Evolutionary conservation across 2,113 vertebrate species (phyloP).

Genomic region (Osmerus eperlanus): DNA sequence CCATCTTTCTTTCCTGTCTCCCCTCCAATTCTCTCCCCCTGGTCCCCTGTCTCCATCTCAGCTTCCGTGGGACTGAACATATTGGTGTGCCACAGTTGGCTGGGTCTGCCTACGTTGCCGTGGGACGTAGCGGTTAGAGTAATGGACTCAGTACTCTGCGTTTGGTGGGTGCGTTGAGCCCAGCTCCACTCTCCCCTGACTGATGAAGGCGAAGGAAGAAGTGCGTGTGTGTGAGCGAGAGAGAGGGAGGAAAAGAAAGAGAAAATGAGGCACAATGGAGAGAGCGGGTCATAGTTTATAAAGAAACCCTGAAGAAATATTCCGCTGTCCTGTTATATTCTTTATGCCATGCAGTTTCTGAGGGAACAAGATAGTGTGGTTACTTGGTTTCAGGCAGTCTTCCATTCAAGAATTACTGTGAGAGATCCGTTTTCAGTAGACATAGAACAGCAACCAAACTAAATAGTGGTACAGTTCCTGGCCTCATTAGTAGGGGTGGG

Average conservation of each 20-base stretch:
- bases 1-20: slow-evolving; percentile 2
- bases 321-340: no score
- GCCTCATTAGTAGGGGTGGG: neutral
- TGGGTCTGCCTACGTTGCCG: slow-evolving; percentile 69
- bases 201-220: slow-evolving; percentile 66
- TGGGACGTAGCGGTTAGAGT: slow-evolving; percentile 78
- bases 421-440: no score
- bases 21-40: neutral
- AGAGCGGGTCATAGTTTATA: neutral
- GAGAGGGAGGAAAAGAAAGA: neutral
- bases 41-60: slow-evolving; percentile 16
- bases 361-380: no score
- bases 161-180: slow-evolving; percentile 66
- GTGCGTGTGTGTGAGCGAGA: neutral
- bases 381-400: no score
- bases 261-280: neutral
- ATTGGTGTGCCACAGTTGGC: slow-evolving; percentile 78
- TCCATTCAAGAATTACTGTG: no score
- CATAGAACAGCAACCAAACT: slow-evolving; percentile 19
- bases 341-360: no score
- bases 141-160: slow-evolving; percentile 79
- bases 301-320: no score
- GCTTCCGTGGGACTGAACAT: slow-evolving; percentile 63
- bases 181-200: slow-evolving; percentile 74
- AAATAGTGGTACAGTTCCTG: slow-evolving; percentile 32